A percentile compares a stretch with the other conserved stretches of the same genome.
Evolutionary conservation across 2,797 vertebrate genomes (phyloP).

Genomic region (Bovichtus variegatus): DNA sequence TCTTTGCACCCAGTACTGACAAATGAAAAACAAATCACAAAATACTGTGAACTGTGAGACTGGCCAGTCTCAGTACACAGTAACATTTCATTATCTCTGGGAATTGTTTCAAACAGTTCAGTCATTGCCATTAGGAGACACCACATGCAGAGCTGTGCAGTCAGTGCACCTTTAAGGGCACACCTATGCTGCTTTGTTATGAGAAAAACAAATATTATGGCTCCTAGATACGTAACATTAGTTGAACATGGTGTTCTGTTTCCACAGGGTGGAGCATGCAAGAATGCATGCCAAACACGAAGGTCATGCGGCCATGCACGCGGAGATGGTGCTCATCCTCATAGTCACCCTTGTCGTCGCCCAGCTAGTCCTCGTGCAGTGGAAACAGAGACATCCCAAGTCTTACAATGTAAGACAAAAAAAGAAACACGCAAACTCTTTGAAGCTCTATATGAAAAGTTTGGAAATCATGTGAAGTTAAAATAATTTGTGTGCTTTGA

Average conservation of each 20-base stretch:
- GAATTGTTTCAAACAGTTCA: not conserved
- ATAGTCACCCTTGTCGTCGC: constrained; percentile 96
- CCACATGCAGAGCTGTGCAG: not conserved
- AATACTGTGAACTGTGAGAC: not conserved
- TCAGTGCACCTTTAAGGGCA: not conserved
- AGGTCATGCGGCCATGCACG: constrained; percentile 98
- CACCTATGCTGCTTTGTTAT: not conserved
- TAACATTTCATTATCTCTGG: not conserved
- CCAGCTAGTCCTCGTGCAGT: constrained; percentile 97
- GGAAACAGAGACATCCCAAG: constrained; percentile 97
- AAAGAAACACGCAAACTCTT: not conserved
- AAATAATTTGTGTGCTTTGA: not conserved
- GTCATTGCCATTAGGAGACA: not conserved
- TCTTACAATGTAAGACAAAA: constrained; percentile 94
- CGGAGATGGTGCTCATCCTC: constrained; percentile 99
- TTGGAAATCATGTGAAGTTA: not conserved
- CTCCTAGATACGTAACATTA: not conserved
- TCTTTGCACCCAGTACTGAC: not conserved
- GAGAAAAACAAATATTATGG: not conserved
- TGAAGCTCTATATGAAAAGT: not conserved
- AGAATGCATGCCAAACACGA: constrained; percentile 98
- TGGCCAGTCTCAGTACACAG: not conserved
- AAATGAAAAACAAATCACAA: not conserved
- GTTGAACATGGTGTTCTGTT: constrained; percentile 39
- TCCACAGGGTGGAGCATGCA: constrained; percentile 93